phyloP scores from a whole-genome alignment of 2,888 invertebrate species.

The Sceliomorpha sp. region DNA sequence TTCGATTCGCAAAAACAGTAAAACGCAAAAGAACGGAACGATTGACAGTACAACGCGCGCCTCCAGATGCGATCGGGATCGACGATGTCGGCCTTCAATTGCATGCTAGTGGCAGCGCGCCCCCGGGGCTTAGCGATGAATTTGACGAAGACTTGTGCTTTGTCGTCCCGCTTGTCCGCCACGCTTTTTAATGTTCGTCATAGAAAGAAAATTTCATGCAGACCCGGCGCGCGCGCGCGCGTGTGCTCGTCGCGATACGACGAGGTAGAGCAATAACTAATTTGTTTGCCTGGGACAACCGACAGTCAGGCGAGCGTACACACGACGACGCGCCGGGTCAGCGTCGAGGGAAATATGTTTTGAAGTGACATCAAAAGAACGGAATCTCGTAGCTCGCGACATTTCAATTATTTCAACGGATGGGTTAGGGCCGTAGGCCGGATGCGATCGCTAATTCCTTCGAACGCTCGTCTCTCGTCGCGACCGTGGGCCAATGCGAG shows the following conservation, averaged over 20 bases:
- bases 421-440: constrained; percentile 38
- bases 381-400: constrained; percentile 57
- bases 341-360: constrained; percentile 44
- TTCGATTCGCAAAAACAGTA: too few relatives aligned
- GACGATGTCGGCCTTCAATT: constrained; percentile 47
- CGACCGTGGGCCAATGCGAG: constrained; percentile 4
- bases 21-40: constrained; percentile 25
- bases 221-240: too few relatives aligned
- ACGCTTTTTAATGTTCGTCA: constrained; percentile 44
- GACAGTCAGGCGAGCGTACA: too few relatives aligned
- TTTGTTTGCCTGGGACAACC: constrained; percentile 50
- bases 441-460: constrained; percentile 48
- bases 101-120: constrained; percentile 48
- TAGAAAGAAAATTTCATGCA: constrained; percentile 56
- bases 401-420: constrained; percentile 61
- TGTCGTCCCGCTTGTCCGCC: constrained; percentile 47
- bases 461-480: constrained; percentile 31
- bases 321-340: constrained; percentile 30
- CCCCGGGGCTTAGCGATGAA: constrained; percentile 46
- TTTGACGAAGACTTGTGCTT: constrained; percentile 47
- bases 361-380: constrained; percentile 58
- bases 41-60: constrained; percentile 37
- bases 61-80: constrained; percentile 46
- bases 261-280: constrained; percentile 62
- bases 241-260: constrained; percentile 17